phyloP scores from a whole-genome alignment of 2,888 invertebrate genomes.

The Emmelina monodactyla region DNA sequence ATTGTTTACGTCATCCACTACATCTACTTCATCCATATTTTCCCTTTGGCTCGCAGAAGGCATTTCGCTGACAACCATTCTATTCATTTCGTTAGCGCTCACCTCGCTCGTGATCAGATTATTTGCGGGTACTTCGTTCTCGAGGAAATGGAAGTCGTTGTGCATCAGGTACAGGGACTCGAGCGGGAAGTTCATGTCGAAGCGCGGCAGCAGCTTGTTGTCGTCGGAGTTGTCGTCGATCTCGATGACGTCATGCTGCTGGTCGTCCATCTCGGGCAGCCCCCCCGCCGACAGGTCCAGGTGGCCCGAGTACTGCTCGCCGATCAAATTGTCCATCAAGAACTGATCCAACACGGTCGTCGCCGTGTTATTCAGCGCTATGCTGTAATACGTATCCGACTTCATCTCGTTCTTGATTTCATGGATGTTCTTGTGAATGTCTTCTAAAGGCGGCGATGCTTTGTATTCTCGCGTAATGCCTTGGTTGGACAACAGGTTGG shows the following conservation, averaged over 20 bases:
- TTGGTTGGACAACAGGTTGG: slow-evolving; percentile 37
- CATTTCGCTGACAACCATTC: slow-evolving; percentile 38
- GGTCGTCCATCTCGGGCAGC: slow-evolving; percentile 36
- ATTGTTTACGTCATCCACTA: slow-evolving; percentile 23
- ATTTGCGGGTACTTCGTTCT: slow-evolving; percentile 37
- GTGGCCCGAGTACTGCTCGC: slow-evolving; percentile 45
- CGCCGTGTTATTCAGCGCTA: slow-evolving; percentile 32
- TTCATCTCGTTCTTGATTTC: slow-evolving; percentile 57
- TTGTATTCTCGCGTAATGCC: slow-evolving; percentile 45
- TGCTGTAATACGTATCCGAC: slow-evolving; percentile 45
- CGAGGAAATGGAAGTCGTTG: slow-evolving; percentile 53
- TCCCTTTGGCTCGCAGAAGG: slow-evolving; percentile 43
- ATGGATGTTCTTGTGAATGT: slow-evolving; percentile 51
- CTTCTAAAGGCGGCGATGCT: slow-evolving; percentile 53
- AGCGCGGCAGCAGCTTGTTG: slow-evolving; percentile 44
- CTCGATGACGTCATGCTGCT: slow-evolving; percentile 52
- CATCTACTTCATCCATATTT: slow-evolving; percentile 21
- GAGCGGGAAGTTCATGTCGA: slow-evolving; percentile 50
- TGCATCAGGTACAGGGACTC: slow-evolving; percentile 53
- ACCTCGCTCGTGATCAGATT: slow-evolving; percentile 26
- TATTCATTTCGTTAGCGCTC: slow-evolving; percentile 34
- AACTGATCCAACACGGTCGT: slow-evolving; percentile 46
- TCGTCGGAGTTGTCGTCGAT: slow-evolving; percentile 59
- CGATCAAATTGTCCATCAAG: slow-evolving; percentile 49
- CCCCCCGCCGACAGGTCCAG: slow-evolving; percentile 41